A percentile compares a stretch with the other conserved stretches of the same genome.
Evolutionary conservation across 2,888 invertebrate species (phyloP).

Genomic region (Leucophora obtusa): DNA sequence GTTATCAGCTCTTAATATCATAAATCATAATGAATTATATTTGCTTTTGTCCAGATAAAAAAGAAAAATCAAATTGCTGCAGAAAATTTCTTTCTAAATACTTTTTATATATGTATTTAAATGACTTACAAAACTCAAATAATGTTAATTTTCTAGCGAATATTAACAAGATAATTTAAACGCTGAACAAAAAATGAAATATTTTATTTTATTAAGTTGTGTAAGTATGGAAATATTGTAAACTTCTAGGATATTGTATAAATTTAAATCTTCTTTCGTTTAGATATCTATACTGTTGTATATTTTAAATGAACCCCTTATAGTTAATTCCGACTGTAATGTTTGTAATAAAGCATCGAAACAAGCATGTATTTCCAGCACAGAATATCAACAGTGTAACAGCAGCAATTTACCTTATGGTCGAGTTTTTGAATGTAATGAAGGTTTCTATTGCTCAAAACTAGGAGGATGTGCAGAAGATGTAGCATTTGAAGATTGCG

Average conservation of each 20-base stretch:
- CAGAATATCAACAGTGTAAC: constrained; percentile 54
- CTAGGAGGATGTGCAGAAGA: background rate
- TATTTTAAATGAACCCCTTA: background rate
- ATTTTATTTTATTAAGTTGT: background rate
- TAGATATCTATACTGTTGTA: background rate
- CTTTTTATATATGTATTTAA: background rate
- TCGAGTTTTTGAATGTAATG: constrained; percentile 61
- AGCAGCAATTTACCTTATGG: constrained; percentile 48
- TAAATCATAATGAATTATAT: too few species aligned
- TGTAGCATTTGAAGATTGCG: constrained; percentile 30
- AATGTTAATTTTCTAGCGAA: background rate
- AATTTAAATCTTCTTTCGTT: background rate
- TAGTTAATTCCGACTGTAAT: constrained; percentile 64
- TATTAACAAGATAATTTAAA: background rate
- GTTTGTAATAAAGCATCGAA: constrained; percentile 45
- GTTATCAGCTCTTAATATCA: too few species aligned
- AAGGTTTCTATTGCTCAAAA: constrained; percentile 62
- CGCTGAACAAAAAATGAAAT: background rate
- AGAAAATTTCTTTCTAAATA: too few species aligned
- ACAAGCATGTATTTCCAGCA: constrained; percentile 61
- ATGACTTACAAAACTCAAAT: background rate
- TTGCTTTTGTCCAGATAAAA: too few species aligned
- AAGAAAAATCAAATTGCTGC: too few species aligned
- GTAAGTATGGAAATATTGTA: background rate
- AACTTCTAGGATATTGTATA: background rate